Base-by-base conservation (phyloP, 2,113 vertebrate genomes). In the Origma solitaria region DNA sequence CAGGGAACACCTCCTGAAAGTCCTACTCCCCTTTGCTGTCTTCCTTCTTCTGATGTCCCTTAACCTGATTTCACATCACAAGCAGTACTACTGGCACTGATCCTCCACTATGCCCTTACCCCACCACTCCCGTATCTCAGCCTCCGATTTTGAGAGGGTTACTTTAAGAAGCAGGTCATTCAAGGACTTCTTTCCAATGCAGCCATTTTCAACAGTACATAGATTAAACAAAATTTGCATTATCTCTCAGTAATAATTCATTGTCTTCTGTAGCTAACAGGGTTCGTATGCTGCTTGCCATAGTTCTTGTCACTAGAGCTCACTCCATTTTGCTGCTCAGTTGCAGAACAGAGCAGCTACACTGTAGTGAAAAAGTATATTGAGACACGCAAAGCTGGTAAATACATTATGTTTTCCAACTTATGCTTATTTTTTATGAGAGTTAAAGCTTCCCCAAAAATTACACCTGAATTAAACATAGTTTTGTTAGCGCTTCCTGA, bases 171-270 rank as follows among this genome's bases (percentile, higher is more conserved):
- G 37, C 10, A 1, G 56, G 56, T 86, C 64, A 92, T 58, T 80
- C 69, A 64, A 89, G 78, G 83, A 68, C 86, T 92, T 70, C 50
- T 73, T 89, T 78, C 38, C 70, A 62, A 66, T 9, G 8, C 53
- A 56, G 28, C 31, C 24, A 61, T 64, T 78, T 78, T 56, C 61
- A 91, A 22, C 40, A 69, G 53, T 4, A 25, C 17, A 24, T 1
- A 57, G 30, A 73, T 68, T 64, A 83, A 85, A 81, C 45, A 54
- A 15, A 53, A 81, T 24, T 37, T 38, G 60, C 37, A 73, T 80
- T 82, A 91, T 42, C 27, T 38, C 66, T 75, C 75, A 95, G 38
- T 28, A 90, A 85, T 86, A 91, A 88, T 70, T 90, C 4, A 80
- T 65, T 37, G 22, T 62, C 56, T 83, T 92, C 51, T 2, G 2